Evolutionary conservation across 2,888 invertebrate species (phyloP).

Genomic region (Taphrorychus bicolor): DNA sequence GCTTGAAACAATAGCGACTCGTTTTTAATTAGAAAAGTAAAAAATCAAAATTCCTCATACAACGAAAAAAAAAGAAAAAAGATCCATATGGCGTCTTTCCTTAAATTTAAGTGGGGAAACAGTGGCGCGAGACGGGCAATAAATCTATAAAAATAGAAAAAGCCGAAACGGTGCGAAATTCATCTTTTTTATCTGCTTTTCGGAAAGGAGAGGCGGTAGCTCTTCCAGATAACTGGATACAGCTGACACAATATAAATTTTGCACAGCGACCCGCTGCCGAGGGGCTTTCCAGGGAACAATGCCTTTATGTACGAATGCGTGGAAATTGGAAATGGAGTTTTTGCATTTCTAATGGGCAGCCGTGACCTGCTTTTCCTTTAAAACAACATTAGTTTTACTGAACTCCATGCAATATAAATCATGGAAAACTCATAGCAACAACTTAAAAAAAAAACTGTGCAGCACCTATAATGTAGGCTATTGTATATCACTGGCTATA

Average conservation of each 20-base stretch:
- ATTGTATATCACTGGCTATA: too few species aligned
- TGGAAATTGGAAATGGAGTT: slow-evolving; percentile 8
- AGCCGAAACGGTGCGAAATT: slow-evolving; percentile 40
- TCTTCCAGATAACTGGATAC: slow-evolving; percentile 42
- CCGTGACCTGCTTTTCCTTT: background rate
- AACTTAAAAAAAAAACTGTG: too few species aligned
- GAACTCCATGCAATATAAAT: too few species aligned
- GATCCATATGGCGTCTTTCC: slow-evolving; percentile 32
- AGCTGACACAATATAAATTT: slow-evolving; percentile 42
- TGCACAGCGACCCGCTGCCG: slow-evolving; percentile 3
- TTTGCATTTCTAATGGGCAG: slow-evolving; percentile 16
- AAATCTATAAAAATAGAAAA: slow-evolving; percentile 41
- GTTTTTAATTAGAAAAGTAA: too few species aligned
- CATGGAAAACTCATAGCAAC: too few species aligned
- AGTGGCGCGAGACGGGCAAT: slow-evolving; percentile 32
- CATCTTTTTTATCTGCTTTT: slow-evolving; percentile 38
- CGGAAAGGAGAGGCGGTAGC: slow-evolving; percentile 35
- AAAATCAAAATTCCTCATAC: slow-evolving; percentile 16
- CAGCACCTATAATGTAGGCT: too few species aligned
- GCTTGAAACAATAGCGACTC: too few species aligned
- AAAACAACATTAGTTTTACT: too few species aligned
- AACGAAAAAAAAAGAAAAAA: slow-evolving; percentile 25
- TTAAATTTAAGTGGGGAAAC: slow-evolving; percentile 33
- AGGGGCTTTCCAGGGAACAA: slow-evolving; percentile 20
- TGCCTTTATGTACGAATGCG: slow-evolving; percentile 6